Evolutionary conservation across 2,113 vertebrate species (phyloP).

Genomic region (Porphyrio hochstetteri): DNA sequence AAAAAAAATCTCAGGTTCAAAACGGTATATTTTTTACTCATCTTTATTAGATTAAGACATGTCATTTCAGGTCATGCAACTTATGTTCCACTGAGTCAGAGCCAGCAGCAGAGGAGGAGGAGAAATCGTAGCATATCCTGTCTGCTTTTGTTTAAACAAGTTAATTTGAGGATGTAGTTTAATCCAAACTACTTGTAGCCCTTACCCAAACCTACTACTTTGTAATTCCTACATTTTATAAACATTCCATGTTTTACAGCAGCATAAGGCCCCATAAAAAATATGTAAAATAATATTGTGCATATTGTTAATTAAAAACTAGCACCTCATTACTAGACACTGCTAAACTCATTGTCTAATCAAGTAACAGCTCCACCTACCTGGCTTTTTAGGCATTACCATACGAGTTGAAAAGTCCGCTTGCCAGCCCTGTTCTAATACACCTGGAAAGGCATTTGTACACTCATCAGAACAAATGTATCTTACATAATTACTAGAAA

Average conservation of each 20-base stretch:
- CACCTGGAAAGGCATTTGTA: constrained; percentile 74
- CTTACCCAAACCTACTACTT: not conserved
- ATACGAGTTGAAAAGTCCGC: constrained; percentile 91
- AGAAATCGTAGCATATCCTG: not conserved
- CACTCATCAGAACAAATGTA: not conserved
- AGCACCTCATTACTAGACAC: not conserved
- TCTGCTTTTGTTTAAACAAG: constrained; percentile 5
- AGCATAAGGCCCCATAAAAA: not conserved
- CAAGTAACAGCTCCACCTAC: constrained; percentile 83
- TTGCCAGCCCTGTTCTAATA: constrained; percentile 95
- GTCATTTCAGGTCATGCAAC: constrained; percentile 13
- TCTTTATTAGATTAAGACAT: not conserved
- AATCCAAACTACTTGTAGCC: not conserved
- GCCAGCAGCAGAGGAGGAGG: not conserved
- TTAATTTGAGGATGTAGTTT: not conserved
- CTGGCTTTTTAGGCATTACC: constrained; percentile 96
- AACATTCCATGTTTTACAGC: not conserved
- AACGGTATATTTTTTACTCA: not conserved
- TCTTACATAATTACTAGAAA: not conserved
- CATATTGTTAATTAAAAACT: not conserved
- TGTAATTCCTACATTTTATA: not conserved
- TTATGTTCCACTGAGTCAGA: not conserved
- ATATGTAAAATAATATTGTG: not conserved
- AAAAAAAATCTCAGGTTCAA: not conserved
- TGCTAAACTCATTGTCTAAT: not conserved